Base-by-base conservation (phyloP, 2,888 invertebrate species). In the Aporophyla nigra region DNA sequence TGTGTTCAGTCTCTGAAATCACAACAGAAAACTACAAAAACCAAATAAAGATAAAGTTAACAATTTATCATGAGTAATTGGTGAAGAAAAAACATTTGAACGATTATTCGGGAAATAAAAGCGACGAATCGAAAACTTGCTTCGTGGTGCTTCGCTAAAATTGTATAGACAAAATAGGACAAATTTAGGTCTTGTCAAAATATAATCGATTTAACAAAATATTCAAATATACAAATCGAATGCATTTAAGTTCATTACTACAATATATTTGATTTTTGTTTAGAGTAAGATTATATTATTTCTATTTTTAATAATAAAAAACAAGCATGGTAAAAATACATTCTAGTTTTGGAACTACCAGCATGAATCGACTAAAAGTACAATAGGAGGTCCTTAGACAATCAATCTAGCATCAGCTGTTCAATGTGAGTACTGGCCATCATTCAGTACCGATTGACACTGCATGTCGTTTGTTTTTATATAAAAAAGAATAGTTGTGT, bases 41-140 rank as follows among this genome's bases (percentile, higher is more conserved):
- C 83, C 80, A 87, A 90, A 87, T 82, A 86, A 84, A 89, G 87
- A 84, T 85, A 88, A 89, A 88, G 84, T 91, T 90, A 91, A 83
- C 85, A 91, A 90, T 89, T 91, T 92, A 90, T 90, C 87, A 88
- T 85, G 88, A 89, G 89, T 89, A 84, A 86, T 84, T 83, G 82
- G 74, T 82, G 80, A 87, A 86, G 86, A 90, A 91, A 89, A 92
- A 93, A 87, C 91, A 91, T 91, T 88, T 89, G 89, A 87, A 86
- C 84, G 84, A 88, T 84, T 84, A 85, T 84, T 83, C 83, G 81
- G 82, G 85, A 87, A 90, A 83, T 87, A 87, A 89, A 90, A 85
- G 86, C 88, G 87, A 83, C 83, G 82, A 90, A 88, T 87, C 86
- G 85, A 87, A 87, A 89, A 84, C 87, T 87, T 85, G 88, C 88